Base-by-base conservation (phyloP, 2,797 vertebrate species). In the Anabas testudineus region DNA sequence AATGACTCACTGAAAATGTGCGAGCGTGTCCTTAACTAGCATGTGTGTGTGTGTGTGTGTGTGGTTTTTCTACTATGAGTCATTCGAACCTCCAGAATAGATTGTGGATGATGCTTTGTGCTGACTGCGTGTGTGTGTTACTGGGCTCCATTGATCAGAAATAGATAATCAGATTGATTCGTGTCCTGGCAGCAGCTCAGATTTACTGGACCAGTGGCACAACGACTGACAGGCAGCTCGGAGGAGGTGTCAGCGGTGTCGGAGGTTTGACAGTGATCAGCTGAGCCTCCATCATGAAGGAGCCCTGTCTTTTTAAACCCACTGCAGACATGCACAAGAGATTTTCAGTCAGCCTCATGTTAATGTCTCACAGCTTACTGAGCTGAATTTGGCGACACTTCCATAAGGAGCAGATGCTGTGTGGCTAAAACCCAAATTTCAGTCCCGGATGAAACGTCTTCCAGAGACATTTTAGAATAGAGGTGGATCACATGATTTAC, bases 101-200 rank as follows among this genome's bases (percentile, higher is more conserved):
- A 73, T 43, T n/a, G 32, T 41, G 59, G 55, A 69, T 46, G 45
- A 60, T 56, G 64, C 53, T 9, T 54, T 48, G 37, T 61, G 34
- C 15, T 21, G 3, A 3, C 32, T 57, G 47, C 49, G 71, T 58
- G 52, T 19, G 49, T 56, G 51, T 45, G 55, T 66, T 12, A 22
- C n/a, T 61, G 59, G 49, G 46, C 32, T 65, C 62, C 66, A 81
- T 63, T 76, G 75, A 79, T 78, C 63, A 67, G 47, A 72, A 58
- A 28, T 32, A 74, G 63, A 81, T 72, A 74, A 76, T 83, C 72
- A 69, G 75, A 79, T 81, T 74, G 81, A 79, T 74, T 76, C 51
- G 37, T 12, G 70, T 64, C 70, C 68, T 81, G 72, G 80, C 78
- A 70, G 64, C 66, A 47, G 55, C 37, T 71, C 67, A 66, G 69